Evolutionary conservation across 2,888 invertebrate genomes (phyloP), one percentile per base, ranked within the genome.

Genomic region (Lasioglossum morio): DNA sequence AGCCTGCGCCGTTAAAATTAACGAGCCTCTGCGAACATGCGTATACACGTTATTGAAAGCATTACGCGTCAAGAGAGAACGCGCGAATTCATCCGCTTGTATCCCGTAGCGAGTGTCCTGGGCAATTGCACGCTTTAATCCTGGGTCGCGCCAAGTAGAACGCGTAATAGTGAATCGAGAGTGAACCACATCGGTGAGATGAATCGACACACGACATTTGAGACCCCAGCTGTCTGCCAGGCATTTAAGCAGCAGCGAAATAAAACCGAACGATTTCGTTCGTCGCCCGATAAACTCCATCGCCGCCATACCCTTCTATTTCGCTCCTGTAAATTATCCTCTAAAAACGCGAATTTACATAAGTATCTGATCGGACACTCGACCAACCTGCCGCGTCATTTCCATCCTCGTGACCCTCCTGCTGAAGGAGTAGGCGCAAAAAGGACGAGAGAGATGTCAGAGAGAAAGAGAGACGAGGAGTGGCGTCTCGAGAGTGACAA

Each of bases 341-440:
- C 34, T 30, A 66, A 34, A 66, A 70, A 40, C 70, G 70, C 37
- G 40, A 70, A 77, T 53, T 30, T 46, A 37, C 77, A 75, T 70
- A 57, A 63, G 63, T 63, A 66, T 66, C 46, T 43, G 46, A 74
- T 66, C 34, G 34, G 66, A 66, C 66, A 66, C 66, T 66, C 19
- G 40, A 30, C 69, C 19, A 66, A 66, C 16, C 66, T 66, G 66
- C 66, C 34, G 34, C 66, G 34, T 66, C 66, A 66, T 66, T 30
- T 34, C 66, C 66, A 66, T 66, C 66, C 66, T 34, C 66, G 66
- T 66, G 66, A 66, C 66, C 34, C 66, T 66, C 30, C 23, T 10
- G 53, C 10, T 8, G 7, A 66, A 66, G 27, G 66, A 66, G 19
- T 16, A 66, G 16, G 5, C 30, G 30, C 66, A 7, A 23, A 19